Percentiles rank a stretch among this genome's conserved stretches.
phyloP scores from a whole-genome alignment of 1,140 invertebrate species.

The Cyrtorhinus lividipennis region DNA sequence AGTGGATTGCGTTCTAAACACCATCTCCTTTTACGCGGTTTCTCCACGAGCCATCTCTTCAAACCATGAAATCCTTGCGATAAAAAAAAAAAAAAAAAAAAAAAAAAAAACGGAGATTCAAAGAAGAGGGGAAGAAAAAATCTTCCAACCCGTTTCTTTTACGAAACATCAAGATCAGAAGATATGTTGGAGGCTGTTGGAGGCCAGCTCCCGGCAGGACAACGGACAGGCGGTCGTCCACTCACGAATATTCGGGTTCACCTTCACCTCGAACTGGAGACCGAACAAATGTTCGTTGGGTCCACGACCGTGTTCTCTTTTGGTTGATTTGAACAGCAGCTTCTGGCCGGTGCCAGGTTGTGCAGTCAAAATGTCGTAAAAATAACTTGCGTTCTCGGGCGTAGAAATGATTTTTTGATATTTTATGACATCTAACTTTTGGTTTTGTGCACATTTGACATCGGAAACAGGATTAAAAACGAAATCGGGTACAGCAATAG shows the following conservation, averaged over 20 bases:
- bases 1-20: neutral
- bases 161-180: conserved; percentile 8
- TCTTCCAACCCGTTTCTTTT: neutral
- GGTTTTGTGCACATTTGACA: no score
- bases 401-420: no score
- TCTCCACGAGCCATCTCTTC: conserved; percentile 1
- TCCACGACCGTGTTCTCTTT: no score
- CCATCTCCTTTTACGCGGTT: conserved; percentile 8
- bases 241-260: neutral
- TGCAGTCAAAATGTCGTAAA: no score
- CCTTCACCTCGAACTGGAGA: neutral
- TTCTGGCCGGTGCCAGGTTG: no score
- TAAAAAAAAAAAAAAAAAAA: conserved; percentile 12
- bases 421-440: no score
- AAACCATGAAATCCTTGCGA: conserved; percentile 4
- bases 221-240: neutral
- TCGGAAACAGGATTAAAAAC: no score
- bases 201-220: conserved; percentile 6
- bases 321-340: no score
- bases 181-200: conserved; percentile 1
- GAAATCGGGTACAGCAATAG: no score
- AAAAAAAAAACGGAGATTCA: neutral
- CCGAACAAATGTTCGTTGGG: neutral
- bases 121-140: neutral
- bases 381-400: no score